phyloP scores from a whole-genome alignment of 2,888 invertebrate species.

The Pedicia rivosa region DNA sequence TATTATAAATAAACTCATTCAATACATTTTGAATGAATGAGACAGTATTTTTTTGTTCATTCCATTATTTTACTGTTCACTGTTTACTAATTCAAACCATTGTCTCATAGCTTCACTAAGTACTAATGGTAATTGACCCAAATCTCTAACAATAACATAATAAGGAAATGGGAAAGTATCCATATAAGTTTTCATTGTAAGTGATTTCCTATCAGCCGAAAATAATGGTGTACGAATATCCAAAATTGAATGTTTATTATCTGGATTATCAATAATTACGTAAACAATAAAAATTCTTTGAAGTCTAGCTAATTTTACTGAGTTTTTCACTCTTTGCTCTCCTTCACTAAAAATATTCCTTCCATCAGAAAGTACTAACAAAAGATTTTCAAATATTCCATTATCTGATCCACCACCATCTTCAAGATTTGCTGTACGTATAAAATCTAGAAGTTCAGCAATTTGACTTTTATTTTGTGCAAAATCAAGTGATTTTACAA shows the following conservation, averaged over 20 bases:
- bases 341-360: slow-evolving; percentile 85
- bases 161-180: slow-evolving; percentile 96
- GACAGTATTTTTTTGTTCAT: too few species aligned
- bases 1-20: too few species aligned
- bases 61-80: slow-evolving; percentile 21
- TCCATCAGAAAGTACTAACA: slow-evolving; percentile 91
- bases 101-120: slow-evolving; percentile 92
- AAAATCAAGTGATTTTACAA: slow-evolving; percentile 70
- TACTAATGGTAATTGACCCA: slow-evolving; percentile 73
- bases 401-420: slow-evolving; percentile 27
- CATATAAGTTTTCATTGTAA: slow-evolving; percentile 67
- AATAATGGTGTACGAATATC: slow-evolving; percentile 73
- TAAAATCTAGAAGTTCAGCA: slow-evolving; percentile 64
- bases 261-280: slow-evolving; percentile 87
- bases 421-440: slow-evolving; percentile 46
- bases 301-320: slow-evolving; percentile 65
- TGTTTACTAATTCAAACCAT: slow-evolving; percentile 91
- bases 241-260: slow-evolving; percentile 81
- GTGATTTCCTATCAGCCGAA: slow-evolving; percentile 36
- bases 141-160: slow-evolving; percentile 84
- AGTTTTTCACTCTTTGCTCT: slow-evolving; percentile 53
- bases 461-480: slow-evolving; percentile 80
- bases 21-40: too few species aligned
- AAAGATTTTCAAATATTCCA: slow-evolving; percentile 36
- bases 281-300: slow-evolving; percentile 86